Evolutionary conservation across 1,140 invertebrate species (phyloP).

Genomic region (Coenobita brevimanus): DNA sequence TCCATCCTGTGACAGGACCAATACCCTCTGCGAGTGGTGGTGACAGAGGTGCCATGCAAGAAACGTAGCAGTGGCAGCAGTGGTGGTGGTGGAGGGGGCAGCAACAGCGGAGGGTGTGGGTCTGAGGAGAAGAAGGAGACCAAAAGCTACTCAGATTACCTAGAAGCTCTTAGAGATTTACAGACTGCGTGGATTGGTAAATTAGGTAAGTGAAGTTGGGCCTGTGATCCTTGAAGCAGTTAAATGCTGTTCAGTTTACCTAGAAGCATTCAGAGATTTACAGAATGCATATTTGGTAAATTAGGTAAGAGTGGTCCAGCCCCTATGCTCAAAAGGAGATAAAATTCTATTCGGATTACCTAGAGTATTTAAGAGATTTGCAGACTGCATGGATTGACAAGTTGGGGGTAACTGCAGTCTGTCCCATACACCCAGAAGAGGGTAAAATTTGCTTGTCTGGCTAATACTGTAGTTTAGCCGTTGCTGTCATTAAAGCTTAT

Average conservation of each 20-base stretch:
- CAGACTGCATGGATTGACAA: slow-evolving; percentile 57
- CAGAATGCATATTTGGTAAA: too few relatives aligned
- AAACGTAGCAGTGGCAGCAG: slow-evolving; percentile 39
- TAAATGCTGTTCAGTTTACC: background rate
- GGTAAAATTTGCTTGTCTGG: too few relatives aligned
- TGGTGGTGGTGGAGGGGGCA: background rate
- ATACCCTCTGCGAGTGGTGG: slow-evolving; percentile 42
- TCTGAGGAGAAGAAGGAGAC: slow-evolving; percentile 53
- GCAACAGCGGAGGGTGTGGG: slow-evolving; percentile 4
- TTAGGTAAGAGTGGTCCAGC: too few relatives aligned
- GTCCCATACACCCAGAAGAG: too few relatives aligned
- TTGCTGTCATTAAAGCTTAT: too few relatives aligned
- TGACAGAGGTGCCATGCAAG: slow-evolving; percentile 52
- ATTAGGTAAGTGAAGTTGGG: slow-evolving; percentile 11
- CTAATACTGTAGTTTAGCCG: too few relatives aligned
- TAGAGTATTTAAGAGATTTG: slow-evolving; percentile 42
- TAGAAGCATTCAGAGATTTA: background rate
- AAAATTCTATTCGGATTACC: slow-evolving; percentile 38
- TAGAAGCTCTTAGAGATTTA: slow-evolving; percentile 46
- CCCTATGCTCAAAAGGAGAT: slow-evolving; percentile 50
- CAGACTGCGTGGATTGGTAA: slow-evolving; percentile 59
- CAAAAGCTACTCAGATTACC: slow-evolving; percentile 38
- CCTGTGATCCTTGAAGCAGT: background rate
- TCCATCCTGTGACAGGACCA: slow-evolving; percentile 10
- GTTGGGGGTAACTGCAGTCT: too few relatives aligned